Base-by-base conservation (phyloP, 2,888 invertebrate genomes). In the Eupithecia pulchellata region DNA sequence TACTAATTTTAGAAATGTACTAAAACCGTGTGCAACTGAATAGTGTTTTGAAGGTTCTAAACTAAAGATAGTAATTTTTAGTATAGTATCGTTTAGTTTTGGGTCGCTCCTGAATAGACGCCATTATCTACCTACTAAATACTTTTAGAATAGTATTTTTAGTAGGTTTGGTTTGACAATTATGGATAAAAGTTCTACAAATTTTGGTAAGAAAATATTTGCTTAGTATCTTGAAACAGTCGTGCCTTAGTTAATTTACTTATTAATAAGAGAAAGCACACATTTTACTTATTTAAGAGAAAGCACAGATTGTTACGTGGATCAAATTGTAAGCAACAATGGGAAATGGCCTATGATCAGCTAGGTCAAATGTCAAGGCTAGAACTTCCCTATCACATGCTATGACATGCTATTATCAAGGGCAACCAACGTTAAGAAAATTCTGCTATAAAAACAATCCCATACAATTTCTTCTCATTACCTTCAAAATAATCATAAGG, bases 291-390 rank as follows among this genome's bases (percentile, higher is more conserved):
- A 32, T 25, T 32, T 25, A 11, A 20, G 61, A 13, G 61, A 61
- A 61, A 61, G 61, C 61, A 5, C 11, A 61, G 13, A 34, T 20
- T 20, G 13, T 34, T 2, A 47, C 32, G 34, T 61, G 20, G 20
- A 20, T 36, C 17, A 25, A 34, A 29, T 65, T 39, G 14, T 20
- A 29, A 57, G 20, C 36, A 66, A 80, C 81, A 84, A 82, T 82
- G 84, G 81, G 80, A 84, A 85, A 87, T 86, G 84, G 84, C 79
- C 69, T 80, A 77, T 88, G 90, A 91, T 89, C 81, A 91, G 91
- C 85, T 91, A 81, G 93, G 93, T 92, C 92, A 91, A 91, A 89
- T 93, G 93, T 93, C 93, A 93, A 89, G 77, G 89, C 89, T 80
- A 82, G 86, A 77, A 77, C 47, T 76, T 73, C 78, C 62, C 30